These are phyloP conservation scores for Folsomia manolachei DNA, from an alignment of 2,888 invertebrate species.

Conservation along the genomic window DNA sequence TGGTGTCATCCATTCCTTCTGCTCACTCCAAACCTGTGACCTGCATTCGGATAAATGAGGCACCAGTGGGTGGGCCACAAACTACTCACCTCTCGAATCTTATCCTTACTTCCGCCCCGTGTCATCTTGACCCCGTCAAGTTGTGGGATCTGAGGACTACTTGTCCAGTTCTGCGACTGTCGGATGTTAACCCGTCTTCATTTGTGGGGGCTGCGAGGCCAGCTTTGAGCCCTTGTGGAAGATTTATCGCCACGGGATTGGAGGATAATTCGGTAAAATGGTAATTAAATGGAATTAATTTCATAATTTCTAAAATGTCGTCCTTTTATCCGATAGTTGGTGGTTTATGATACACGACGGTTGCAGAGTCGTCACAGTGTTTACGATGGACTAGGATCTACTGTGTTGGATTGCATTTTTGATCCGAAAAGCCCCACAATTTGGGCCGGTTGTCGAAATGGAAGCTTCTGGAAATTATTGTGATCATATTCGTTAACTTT, in stretches of 20 bases:
- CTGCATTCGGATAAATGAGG: conserved; percentile 47
- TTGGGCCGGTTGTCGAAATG: conserved; percentile 44
- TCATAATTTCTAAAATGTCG: too few relatives aligned
- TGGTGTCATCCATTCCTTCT: conserved; percentile 27
- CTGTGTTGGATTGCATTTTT: conserved; percentile 42
- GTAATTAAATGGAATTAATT: too few relatives aligned
- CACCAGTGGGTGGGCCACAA: conserved; percentile 37
- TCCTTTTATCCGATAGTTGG: conserved; percentile 22
- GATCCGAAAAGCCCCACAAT: conserved; percentile 38
- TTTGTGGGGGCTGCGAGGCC: conserved; percentile 42
- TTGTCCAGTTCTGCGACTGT: conserved; percentile 32
- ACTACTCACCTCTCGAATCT: conserved; percentile 35
- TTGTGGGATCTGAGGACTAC: conserved; percentile 46
- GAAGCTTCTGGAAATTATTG: conserved; percentile 35
- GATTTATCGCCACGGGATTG: conserved; percentile 47
- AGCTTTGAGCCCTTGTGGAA: conserved; percentile 44
- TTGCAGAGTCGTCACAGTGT: conserved; percentile 35
- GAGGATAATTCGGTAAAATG: conserved; percentile 45
- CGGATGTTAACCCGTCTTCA: conserved; percentile 34
- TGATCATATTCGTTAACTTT: not conserved
- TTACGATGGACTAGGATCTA: conserved; percentile 26
- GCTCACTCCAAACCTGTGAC: conserved; percentile 43
- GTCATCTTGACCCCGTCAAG: conserved; percentile 41
- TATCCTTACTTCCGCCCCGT: conserved; percentile 39
- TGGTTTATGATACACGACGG: conserved; percentile 43